phyloP scores from a whole-genome alignment of 2,888 invertebrate genomes.

The Enchytraeus crypticus region DNA sequence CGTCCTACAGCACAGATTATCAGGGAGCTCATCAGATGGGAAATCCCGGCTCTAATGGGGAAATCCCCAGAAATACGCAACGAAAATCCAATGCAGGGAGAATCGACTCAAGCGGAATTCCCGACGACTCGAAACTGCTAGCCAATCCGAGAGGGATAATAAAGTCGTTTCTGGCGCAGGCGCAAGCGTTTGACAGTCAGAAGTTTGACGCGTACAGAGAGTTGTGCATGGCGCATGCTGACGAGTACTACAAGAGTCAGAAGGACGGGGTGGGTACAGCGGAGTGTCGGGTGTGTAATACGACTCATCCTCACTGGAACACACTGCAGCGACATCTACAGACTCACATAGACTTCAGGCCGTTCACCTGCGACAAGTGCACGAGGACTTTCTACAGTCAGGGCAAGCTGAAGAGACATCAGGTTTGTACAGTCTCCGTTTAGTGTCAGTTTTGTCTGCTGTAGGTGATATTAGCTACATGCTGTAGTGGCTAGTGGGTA shows the following conservation, averaged over 20 bases:
- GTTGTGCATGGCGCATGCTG: constrained; percentile 16
- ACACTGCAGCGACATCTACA: constrained; percentile 23
- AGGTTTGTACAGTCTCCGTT: too few relatives aligned
- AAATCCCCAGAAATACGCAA: too few relatives aligned
- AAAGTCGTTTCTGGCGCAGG: not conserved
- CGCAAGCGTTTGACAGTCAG: constrained; percentile 14
- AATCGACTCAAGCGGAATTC: too few relatives aligned
- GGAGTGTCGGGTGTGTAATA: constrained; percentile 16
- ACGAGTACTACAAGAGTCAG: constrained; percentile 16
- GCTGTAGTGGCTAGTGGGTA: too few relatives aligned
- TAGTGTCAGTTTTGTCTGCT: too few relatives aligned
- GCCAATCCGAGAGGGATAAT: not conserved
- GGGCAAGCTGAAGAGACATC: constrained; percentile 21
- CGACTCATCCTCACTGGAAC: constrained; percentile 18
- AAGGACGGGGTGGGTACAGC: constrained; percentile 12
- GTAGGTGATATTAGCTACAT: too few relatives aligned
- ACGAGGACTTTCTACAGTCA: constrained; percentile 23
- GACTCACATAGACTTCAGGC: constrained; percentile 25
- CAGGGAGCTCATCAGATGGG: too few relatives aligned
- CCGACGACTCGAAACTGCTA: not conserved
- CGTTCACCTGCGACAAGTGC: constrained; percentile 24
- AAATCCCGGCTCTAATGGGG: too few relatives aligned
- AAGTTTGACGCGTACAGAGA: constrained; percentile 19
- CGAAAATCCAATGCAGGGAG: too few relatives aligned
- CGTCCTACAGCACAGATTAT: too few relatives aligned